These are phyloP conservation scores for Bombus huntii DNA, from an alignment of 1,140 invertebrate genomes.

Conservation along the genomic window DNA sequence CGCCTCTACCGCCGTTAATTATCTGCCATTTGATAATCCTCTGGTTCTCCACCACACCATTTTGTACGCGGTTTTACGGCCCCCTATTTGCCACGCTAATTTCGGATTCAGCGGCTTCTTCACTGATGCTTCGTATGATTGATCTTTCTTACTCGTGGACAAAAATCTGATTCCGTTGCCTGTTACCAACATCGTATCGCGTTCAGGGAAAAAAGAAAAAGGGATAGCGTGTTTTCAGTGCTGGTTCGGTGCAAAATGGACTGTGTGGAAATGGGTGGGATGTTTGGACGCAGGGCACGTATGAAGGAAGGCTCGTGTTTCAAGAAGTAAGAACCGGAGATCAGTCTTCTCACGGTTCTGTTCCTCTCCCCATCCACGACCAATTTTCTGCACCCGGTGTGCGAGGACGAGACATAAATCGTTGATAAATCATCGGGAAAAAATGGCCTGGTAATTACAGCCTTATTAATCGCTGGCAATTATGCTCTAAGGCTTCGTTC, in stretches of 20 bases:
- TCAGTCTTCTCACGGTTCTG: slow-evolving; percentile 52
- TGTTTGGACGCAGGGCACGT: slow-evolving; percentile 37
- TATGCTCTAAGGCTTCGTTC: neutral
- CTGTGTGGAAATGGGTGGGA: neutral
- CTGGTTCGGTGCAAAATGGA: neutral
- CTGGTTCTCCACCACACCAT: neutral
- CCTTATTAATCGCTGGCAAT: slow-evolving; percentile 57
- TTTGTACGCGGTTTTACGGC: neutral
- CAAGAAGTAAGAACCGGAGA: slow-evolving; percentile 41
- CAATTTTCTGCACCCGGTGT: slow-evolving; percentile 62
- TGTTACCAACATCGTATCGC: neutral
- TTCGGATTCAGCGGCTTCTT: neutral
- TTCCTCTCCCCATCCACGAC: slow-evolving; percentile 37
- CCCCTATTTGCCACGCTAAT: slow-evolving; percentile 32
- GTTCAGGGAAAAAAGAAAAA: neutral
- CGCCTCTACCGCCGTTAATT: slow-evolving; percentile 33
- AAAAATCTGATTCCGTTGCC: neutral
- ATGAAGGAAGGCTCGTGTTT: slow-evolving; percentile 22
- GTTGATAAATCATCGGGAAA: slow-evolving; percentile 62
- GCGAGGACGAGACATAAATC: slow-evolving; percentile 63
- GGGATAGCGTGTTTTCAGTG: neutral
- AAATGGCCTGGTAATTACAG: slow-evolving; percentile 55
- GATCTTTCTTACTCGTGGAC: neutral
- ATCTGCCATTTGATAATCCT: slow-evolving; percentile 55
- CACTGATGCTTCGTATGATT: neutral